These are phyloP conservation scores for Xestoiulus laeticollis DNA, from an alignment of 2,888 invertebrate species.

Conservation along the genomic window DNA sequence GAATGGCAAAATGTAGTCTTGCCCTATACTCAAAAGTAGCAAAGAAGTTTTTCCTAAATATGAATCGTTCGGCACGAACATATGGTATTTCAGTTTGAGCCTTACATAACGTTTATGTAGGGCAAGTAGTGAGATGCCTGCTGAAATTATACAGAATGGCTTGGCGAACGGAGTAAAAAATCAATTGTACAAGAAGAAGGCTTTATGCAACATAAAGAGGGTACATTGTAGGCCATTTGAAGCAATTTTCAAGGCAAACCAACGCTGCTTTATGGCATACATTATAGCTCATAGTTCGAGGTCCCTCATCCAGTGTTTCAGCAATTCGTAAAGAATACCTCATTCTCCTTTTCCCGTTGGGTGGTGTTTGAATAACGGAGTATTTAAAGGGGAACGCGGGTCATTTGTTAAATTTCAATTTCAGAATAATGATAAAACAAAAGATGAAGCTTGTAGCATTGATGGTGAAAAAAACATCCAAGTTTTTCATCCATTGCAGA, in stretches of 20 bases:
- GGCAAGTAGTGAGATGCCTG: constrained; percentile 3
- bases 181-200: constrained; percentile 15
- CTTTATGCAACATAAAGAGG: constrained; percentile 29
- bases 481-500: too few species aligned
- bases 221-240: not conserved
- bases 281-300: constrained; percentile 34
- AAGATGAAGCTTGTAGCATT: too few species aligned
- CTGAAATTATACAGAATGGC: constrained; percentile 37
- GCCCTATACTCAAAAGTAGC: not conserved
- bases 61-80: not conserved
- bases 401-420: not conserved
- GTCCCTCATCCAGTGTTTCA: not conserved
- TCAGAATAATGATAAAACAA: too few species aligned
- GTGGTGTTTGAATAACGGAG: not conserved
- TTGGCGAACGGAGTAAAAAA: constrained; percentile 1
- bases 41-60: not conserved
- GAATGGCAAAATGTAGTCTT: not conserved
- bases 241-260: constrained; percentile 29
- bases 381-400: not conserved
- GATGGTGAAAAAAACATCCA: too few species aligned
- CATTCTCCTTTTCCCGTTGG: not conserved
- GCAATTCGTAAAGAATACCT: constrained; percentile 11
- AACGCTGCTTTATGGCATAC: constrained; percentile 5
- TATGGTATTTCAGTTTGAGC: not conserved
- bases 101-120: not conserved